A percentile compares a stretch with the other conserved stretches of the same genome.
Evolutionary conservation across 2,888 invertebrate species (phyloP).

Genomic region (Abrostola tripartita): DNA sequence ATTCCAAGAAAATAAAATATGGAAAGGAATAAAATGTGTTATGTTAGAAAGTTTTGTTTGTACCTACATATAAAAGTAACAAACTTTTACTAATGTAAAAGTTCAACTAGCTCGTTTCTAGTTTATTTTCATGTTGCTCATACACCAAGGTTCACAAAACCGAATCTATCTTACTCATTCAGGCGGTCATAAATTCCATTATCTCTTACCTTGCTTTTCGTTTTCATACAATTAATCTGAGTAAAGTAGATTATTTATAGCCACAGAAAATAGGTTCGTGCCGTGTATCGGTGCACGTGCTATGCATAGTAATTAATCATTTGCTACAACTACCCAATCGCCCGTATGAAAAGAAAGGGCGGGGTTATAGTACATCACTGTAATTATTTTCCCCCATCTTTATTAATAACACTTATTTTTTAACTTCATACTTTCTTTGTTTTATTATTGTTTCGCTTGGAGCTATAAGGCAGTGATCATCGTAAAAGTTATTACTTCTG

Average conservation of each 20-base stretch:
- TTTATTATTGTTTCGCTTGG: constrained; percentile 13
- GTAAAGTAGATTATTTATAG: constrained; percentile 50
- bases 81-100: too few relatives aligned
- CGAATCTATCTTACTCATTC: constrained; percentile 6
- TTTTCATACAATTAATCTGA: constrained; percentile 33
- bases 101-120: too few relatives aligned
- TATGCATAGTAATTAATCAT: constrained; percentile 72
- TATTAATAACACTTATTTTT: constrained; percentile 57
- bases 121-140: too few relatives aligned
- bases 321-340: constrained; percentile 68
- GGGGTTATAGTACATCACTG: constrained; percentile 40
- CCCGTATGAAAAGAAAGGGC: constrained; percentile 58
- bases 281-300: constrained; percentile 54
- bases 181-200: constrained; percentile 17
- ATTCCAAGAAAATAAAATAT: too few relatives aligned
- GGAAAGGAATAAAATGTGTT: too few relatives aligned
- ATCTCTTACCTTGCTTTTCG: constrained; percentile 12
- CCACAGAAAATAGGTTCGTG: constrained; percentile 37
- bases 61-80: too few relatives aligned
- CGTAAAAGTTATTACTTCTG: constrained; percentile 40
- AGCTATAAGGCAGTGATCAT: constrained; percentile 31
- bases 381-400: constrained; percentile 46
- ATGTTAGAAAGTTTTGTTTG: too few relatives aligned
- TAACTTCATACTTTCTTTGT: constrained; percentile 49
- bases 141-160: not conserved